Conservation (phyloP, 2,797 vertebrate species). For the Octomys mimax region DNA sequence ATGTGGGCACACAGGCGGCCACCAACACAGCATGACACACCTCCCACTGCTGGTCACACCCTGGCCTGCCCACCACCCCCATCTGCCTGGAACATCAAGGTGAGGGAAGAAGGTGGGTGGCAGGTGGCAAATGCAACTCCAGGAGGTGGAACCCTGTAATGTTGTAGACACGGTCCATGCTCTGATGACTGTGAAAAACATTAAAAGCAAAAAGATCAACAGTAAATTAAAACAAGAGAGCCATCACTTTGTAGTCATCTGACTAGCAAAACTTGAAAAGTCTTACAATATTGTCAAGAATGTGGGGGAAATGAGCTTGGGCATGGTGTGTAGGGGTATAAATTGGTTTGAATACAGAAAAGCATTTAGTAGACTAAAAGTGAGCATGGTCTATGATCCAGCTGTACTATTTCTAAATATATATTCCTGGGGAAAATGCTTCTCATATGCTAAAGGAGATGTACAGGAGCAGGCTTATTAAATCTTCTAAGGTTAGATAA, state of each 20-base stretch:
- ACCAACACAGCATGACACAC: slow-evolving; percentile 48
- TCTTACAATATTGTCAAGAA: background rate
- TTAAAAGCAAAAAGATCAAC: background rate
- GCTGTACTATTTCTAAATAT: background rate
- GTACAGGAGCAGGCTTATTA: background rate
- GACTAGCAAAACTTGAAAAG: background rate
- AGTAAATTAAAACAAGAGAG: background rate
- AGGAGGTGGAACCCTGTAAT: background rate
- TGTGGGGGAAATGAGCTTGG: background rate
- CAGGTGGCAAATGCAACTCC: background rate
- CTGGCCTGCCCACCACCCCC: slow-evolving; percentile 10
- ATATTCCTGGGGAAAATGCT: background rate
- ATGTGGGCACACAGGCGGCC: slow-evolving; percentile 70
- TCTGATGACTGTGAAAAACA: background rate
- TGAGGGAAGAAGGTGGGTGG: background rate
- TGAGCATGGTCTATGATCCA: accelerated
- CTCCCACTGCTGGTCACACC: slow-evolving; percentile 46
- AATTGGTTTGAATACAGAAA: background rate
- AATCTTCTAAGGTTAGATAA: background rate
- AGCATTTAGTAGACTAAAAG: background rate
- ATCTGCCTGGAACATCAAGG: background rate
- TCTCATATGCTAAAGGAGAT: background rate
- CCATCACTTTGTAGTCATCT: background rate
- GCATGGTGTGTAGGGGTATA: background rate
- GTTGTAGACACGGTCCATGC: background rate